A percentile compares a stretch with the other conserved stretches of the same genome.
These are phyloP conservation scores for Chaenocephalus aceratus DNA, from an alignment of 2,113 vertebrate genomes.

Conservation along the genomic window DNA sequence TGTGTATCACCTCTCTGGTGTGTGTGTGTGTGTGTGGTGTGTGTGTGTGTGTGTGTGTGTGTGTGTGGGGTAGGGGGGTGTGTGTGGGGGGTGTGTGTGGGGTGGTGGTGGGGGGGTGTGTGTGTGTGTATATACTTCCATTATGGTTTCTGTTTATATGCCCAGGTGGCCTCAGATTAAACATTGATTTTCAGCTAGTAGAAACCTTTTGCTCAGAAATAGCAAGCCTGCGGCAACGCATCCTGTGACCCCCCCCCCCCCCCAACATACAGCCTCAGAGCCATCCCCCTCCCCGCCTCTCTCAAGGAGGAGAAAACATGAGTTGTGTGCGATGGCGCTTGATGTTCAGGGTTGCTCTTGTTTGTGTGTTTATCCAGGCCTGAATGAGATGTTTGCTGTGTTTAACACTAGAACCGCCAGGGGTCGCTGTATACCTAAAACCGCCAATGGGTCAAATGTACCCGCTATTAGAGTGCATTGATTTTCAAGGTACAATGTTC, in stretches of 20 bases:
- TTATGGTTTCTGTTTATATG: constrained; percentile 61
- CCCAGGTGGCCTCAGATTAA: constrained; percentile 76
- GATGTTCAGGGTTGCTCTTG: constrained; percentile 44
- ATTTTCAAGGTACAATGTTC: too few relatives aligned
- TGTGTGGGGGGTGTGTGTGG: constrained; percentile 12
- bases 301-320: constrained; percentile 9
- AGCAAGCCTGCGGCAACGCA: constrained; percentile 43
- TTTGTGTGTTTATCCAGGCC: constrained; percentile 45
- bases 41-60: constrained; percentile 10
- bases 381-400: constrained; percentile 36
- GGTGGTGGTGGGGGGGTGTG: constrained; percentile 5
- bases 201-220: constrained; percentile 63
- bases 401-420: not conserved
- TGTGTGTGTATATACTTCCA: constrained; percentile 30
- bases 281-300: constrained; percentile 3
- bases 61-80: not conserved
- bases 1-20: constrained; percentile 22
- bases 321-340: constrained; percentile 23
- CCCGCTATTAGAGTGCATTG: too few relatives aligned
- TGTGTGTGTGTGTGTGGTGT: constrained; percentile 22
- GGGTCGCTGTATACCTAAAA: too few relatives aligned
- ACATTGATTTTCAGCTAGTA: constrained; percentile 74
- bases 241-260: constrained; percentile 23
- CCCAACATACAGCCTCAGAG: not conserved
- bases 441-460: too few relatives aligned